Base-by-base conservation (phyloP, 1,140 invertebrate species). In the Hypsibius dujardini region DNA sequence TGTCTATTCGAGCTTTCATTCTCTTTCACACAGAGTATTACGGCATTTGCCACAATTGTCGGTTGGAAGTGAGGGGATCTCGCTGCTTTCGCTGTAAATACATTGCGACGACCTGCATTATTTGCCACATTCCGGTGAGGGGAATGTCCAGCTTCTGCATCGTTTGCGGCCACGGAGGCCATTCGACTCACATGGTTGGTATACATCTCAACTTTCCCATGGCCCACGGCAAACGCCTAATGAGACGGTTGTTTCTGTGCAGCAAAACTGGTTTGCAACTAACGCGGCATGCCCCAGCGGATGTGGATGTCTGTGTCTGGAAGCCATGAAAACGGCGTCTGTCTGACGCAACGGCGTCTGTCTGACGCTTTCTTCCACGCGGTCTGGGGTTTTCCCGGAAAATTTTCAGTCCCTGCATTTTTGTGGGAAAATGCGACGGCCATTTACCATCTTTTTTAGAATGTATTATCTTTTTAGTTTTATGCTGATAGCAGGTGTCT, bases 151-250 rank as follows among this genome's bases (percentile, higher is more conserved):
- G 87, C 76, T 87, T 87, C 74, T 95, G 92, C 77, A 79, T 89
- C 46, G 81, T 86, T 46, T 95, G 92, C 80, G 89, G 90, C 1
- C 92, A 96, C 81, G 92, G 90, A 47, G 92, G 92, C 2, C 93
- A 96, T 78, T 86, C 86, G 1, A 79, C 82, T 71, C 90, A 93
- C 79, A 83, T 93, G 76, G 79, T 85, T n/a, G n/a, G n/a, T n/a
- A n/a, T n/a, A n/a, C n/a, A n/a, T n/a, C n/a, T n/a, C n/a, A n/a
- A n/a, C n/a, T n/a, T n/a, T n/a, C n/a, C n/a, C n/a, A n/a, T n/a
- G n/a, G n/a, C n/a, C n/a, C n/a, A n/a, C n/a, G n/a, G n/a, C n/a
- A n/a, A n/a, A n/a, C n/a, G n/a, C n/a, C n/a, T n/a, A n/a, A n/a
- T n/a, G n/a, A n/a, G n/a, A n/a, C n/a, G n/a, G n/a, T n/a, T n/a